phyloP scores from a whole-genome alignment of 1,140 invertebrate species.

The Hycleus phaleratus region DNA sequence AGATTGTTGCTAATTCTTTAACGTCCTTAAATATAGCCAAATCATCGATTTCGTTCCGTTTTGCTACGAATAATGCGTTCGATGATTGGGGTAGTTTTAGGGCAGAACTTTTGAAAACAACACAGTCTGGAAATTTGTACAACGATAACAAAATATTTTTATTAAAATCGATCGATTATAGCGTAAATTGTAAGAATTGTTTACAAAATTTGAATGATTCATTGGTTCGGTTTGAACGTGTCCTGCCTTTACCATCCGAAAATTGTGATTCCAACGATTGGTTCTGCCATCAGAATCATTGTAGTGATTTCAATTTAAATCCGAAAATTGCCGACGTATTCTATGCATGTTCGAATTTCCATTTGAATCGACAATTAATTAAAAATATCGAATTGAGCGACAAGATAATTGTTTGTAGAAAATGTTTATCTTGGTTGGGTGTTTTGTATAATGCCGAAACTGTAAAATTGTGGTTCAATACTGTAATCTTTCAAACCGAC shows the following conservation, averaged over 20 bases:
- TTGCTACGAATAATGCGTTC: conserved; percentile 22
- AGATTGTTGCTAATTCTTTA: conserved; percentile 31
- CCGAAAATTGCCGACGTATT: conserved; percentile 45
- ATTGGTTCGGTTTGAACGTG: conserved; percentile 41
- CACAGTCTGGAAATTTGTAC: neutral
- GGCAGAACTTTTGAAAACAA: conserved; percentile 42
- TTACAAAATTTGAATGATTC: conserved; percentile 38
- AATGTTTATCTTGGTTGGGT: conserved; percentile 48
- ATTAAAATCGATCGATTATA: conserved; percentile 34
- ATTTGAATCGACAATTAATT: conserved; percentile 42
- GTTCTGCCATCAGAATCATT: conserved; percentile 46
- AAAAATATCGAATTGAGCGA: conserved; percentile 41
- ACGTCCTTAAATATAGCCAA: conserved; percentile 28
- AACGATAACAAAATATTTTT: conserved; percentile 36
- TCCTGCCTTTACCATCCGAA: conserved; percentile 47
- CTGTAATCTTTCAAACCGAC: conserved; percentile 29
- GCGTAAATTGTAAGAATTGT: conserved; percentile 47
- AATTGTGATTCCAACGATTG: conserved; percentile 48
- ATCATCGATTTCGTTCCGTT: conserved; percentile 31
- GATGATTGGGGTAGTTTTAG: conserved; percentile 43
- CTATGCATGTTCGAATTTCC: conserved; percentile 44
- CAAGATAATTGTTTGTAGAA: conserved; percentile 44
- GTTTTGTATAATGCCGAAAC: conserved; percentile 15
- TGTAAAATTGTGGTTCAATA: conserved; percentile 35
- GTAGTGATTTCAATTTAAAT: conserved; percentile 32